phyloP scores from a whole-genome alignment of 2,888 invertebrate genomes.

The Stenotaenia linearis region DNA sequence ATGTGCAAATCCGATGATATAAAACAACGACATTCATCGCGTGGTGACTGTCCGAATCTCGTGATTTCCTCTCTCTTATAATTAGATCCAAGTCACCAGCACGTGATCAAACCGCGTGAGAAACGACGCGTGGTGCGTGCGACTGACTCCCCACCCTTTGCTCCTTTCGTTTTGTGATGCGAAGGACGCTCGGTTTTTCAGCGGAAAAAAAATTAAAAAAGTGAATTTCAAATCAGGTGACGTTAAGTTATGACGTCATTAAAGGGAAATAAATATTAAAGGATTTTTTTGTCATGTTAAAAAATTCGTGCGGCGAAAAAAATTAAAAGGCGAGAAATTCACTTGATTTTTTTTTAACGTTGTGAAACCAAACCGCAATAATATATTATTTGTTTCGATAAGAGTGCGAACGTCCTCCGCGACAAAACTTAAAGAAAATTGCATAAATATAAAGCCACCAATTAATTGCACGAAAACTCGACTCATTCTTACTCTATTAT shows the following conservation, averaged over 20 bases:
- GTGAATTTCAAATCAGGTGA: conserved; percentile 10
- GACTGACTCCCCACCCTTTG: background rate
- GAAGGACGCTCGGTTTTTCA: background rate
- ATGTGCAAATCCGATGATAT: background rate
- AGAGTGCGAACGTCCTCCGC: too few species aligned
- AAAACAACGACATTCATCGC: conserved; percentile 26
- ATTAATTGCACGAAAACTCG: too few species aligned
- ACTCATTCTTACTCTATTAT: too few species aligned
- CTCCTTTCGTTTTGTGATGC: background rate
- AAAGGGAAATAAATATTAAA: background rate
- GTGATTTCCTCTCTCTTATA: background rate
- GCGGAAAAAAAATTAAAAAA: background rate
- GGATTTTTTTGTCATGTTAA: background rate
- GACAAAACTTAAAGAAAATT: too few species aligned
- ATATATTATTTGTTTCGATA: too few species aligned
- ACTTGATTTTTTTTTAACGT: too few species aligned
- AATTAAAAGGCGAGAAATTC: background rate
- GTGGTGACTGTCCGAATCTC: conserved; percentile 26
- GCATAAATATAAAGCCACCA: too few species aligned
- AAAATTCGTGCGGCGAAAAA: background rate
- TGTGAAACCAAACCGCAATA: too few species aligned
- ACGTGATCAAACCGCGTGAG: conserved; percentile 17
- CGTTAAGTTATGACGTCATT: background rate
- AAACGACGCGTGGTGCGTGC: conserved; percentile 21
- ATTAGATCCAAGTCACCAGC: background rate